Evolutionary conservation across 2,888 invertebrate genomes (phyloP), one percentile per base, ranked within the genome.

Genomic region (Lasioglossum zephyrum): DNA sequence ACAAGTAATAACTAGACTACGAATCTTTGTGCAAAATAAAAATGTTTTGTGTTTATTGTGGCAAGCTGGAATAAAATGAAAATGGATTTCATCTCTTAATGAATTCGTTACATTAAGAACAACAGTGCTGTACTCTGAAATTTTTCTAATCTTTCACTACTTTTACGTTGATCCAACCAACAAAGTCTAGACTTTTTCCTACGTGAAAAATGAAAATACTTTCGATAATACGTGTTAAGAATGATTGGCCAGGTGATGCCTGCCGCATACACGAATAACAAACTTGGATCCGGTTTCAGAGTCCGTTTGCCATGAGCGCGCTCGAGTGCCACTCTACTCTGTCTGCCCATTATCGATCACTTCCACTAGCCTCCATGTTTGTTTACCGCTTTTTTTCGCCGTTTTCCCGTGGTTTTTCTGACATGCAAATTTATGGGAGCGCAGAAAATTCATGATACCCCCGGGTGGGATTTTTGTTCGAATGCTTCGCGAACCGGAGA

Each of bases 281-380:
- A 63, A 63, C 63, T 16, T 31, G 63, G 31, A 63, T 31, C 63
- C 16, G 31, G 53, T 63, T 26, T 26, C 60, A 16, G 60, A 60
- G 60, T 60, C 26, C 26, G 63, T 53, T 53, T 53, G 31, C 31
- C 63, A 31, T 31, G 63, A 63, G 63, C 16, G 13, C 63, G 31
- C 16, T 63, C 63, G 63, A 63, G 63, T 6, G 63, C 26, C 63
- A 31, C 26, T 63, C 63, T 63, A 63, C 63, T 31, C 63, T 36
- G 66, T 66, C 36, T 66, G 66, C 36, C 31, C 66, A 18, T 36
- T 66, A 66, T 66, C 66, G 66, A 66, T 66, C 66, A 31, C 31
- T 8, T 66, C 31, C 66, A 36, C 31, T 66, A 31, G 66, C 36
- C 31, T 36, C 66, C 31, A 66, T 66, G 66, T 31, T 66, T 26